Evolutionary conservation across 2,888 invertebrate species (phyloP), one percentile per base, ranked within the genome.

Genomic region (Tridacna gigas): DNA sequence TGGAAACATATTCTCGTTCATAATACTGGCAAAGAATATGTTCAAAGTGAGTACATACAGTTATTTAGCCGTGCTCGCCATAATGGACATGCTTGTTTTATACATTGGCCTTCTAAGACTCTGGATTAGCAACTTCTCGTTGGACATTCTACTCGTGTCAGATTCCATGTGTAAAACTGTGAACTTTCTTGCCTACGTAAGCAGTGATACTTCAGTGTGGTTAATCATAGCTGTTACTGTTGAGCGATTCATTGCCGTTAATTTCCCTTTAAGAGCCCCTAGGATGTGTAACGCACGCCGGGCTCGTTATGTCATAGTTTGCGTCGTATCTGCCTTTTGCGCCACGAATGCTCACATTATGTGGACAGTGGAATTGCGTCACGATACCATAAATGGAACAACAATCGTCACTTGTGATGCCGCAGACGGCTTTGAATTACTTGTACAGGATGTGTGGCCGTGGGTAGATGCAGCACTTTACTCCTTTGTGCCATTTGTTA

Each of bases 231-330:
- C 94, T 0, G 93, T 94, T 7, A 94, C 94, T 0, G 91, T 93
- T n/a, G 94, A 94, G 81, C 86, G 94, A 25, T 94, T 92, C 79
- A 93, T 94, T 60, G 94, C 93, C 26, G 94, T 94, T 7, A 92
- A 93, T 66, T 90, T 92, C 75, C 94, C 94, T 4, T 90, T 94
- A 25, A 87, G 90, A 76, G 94, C 94, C 12, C 91, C 88, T 65
- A 74, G 89, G 18, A 90, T 94, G 87, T 94, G 94, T 83, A 93
- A 91, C 74, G 89, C 91, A 11, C 63, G 63, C 28, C 83, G 85
- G 5, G 85, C 86, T 22, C 51, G 85, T 20, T 60, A 80, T 5
- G 91, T 93, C 25, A 92, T 93, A 45, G n/a, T 90, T 3, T 80
- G 79, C 9, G 82, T 94, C 11, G 71, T 93, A 4, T 37, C 90